phyloP scores from a whole-genome alignment of 64 coral and sea anemone genomes.

The Montipora cactus region DNA sequence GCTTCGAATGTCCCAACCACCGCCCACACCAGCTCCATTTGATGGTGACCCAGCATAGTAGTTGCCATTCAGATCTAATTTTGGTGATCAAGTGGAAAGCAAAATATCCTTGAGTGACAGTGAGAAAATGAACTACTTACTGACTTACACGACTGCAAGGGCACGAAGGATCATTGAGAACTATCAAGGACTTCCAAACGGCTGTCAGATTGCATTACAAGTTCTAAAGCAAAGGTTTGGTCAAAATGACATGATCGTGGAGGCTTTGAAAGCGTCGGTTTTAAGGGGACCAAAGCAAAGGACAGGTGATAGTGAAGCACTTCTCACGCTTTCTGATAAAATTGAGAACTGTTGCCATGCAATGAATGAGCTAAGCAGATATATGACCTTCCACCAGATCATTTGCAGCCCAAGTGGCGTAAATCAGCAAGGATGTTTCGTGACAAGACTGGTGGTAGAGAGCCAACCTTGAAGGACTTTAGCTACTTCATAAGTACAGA shows the following conservation, averaged over 20 bases:
- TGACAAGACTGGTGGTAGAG: slow-evolving; percentile 7
- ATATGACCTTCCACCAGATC: too few relatives aligned
- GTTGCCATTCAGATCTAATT: slow-evolving; percentile 53
- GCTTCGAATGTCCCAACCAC: slow-evolving; percentile 71
- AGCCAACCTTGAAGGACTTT: slow-evolving; percentile 10
- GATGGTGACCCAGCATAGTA: slow-evolving; percentile 4
- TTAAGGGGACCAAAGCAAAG: too few relatives aligned
- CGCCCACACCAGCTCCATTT: not conserved
- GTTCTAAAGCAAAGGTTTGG: too few relatives aligned
- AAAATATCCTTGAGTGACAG: slow-evolving; percentile 6
- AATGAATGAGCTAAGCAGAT: slow-evolving; percentile 33
- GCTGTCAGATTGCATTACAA: slow-evolving; percentile 13
- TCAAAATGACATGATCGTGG: too few relatives aligned
- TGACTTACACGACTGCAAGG: too few relatives aligned
- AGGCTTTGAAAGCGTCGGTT: too few relatives aligned
- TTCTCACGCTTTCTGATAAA: not conserved
- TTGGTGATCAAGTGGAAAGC: slow-evolving; percentile 65
- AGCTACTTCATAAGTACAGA: slow-evolving; percentile 37
- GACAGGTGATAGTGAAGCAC: too few relatives aligned
- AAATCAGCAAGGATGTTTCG: not conserved
- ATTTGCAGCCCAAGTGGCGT: too few relatives aligned
- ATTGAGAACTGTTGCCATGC: slow-evolving; percentile 2
- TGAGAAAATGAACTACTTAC: too few relatives aligned
- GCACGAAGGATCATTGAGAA: slow-evolving; percentile 21
- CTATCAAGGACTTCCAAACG: slow-evolving; percentile 66